These are phyloP conservation scores for Hypomesus transpacificus DNA, from an alignment of 2,113 vertebrate genomes.

Conservation along the genomic window DNA sequence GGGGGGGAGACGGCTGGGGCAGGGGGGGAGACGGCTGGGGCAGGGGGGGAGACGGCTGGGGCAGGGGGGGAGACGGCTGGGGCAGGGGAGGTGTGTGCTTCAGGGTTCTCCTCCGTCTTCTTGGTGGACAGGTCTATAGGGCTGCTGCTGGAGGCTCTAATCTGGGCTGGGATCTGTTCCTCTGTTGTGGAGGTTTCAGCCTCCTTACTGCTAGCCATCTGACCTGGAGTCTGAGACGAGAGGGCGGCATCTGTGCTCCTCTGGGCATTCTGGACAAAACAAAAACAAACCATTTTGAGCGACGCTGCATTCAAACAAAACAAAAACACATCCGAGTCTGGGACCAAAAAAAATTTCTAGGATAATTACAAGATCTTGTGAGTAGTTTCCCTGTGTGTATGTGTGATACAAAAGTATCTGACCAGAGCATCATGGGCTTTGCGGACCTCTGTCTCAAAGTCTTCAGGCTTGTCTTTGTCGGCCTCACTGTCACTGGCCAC, in stretches of 20 bases:
- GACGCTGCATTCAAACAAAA: not conserved
- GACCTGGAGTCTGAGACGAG: not conserved
- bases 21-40: too few relatives aligned
- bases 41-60: too few relatives aligned
- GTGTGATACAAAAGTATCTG: slow-evolving; percentile 29
- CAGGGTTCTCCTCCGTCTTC: slow-evolving; percentile 56
- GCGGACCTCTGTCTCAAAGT: slow-evolving; percentile 77
- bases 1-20: too few relatives aligned
- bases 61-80: too few relatives aligned
- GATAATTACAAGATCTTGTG: too few relatives aligned
- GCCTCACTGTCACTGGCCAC: slow-evolving; percentile 75
- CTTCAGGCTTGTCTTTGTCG: slow-evolving; percentile 75
- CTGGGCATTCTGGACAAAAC: slow-evolving; percentile 40
- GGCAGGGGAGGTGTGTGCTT: slow-evolving; percentile 21
- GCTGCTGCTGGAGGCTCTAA: slow-evolving; percentile 42
- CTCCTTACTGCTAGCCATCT: slow-evolving; percentile 20
- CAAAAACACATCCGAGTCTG: too few relatives aligned
- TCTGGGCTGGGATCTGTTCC: slow-evolving; percentile 16
- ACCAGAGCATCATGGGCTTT: slow-evolving; percentile 78
- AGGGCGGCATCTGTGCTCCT: slow-evolving; percentile 23
- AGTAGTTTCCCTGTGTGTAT: not conserved
- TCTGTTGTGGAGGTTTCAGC: not conserved
- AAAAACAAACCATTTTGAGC: not conserved
- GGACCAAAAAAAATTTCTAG: too few relatives aligned
- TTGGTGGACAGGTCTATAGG: slow-evolving; percentile 89